Evolutionary conservation across 2,113 vertebrate species (phyloP).

Genomic region (Oxyura jamaicensis): DNA sequence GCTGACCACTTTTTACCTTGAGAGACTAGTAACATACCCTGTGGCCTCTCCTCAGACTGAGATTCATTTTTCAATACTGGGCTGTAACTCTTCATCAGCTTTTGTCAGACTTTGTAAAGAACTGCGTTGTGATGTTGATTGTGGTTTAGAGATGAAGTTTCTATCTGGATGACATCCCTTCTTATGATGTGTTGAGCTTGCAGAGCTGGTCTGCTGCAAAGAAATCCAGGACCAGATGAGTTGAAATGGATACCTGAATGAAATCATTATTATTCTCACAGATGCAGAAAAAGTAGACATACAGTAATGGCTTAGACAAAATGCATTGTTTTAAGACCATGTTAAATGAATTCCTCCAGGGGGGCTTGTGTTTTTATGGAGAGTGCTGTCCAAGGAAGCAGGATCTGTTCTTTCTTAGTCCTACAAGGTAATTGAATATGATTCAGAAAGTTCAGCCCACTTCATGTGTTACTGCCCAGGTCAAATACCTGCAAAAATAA

Average conservation of each 20-base stretch:
- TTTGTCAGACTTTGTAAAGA: background rate
- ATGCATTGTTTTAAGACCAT: constrained; percentile 43
- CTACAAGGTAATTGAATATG: background rate
- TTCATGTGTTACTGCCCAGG: background rate
- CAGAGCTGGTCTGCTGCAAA: background rate
- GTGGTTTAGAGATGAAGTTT: constrained; percentile 14
- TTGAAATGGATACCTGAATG: constrained; percentile 44
- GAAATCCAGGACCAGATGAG: constrained; percentile 10
- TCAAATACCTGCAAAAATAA: constrained; percentile 39
- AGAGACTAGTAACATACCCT: background rate
- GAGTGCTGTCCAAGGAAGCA: constrained; percentile 6
- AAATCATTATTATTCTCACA: constrained; percentile 42
- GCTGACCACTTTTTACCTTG: background rate
- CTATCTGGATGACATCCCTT: background rate
- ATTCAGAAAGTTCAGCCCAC: constrained; percentile 4
- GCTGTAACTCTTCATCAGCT: background rate
- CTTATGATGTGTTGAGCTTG: background rate
- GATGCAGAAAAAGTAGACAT: constrained; percentile 13
- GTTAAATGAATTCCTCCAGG: constrained; percentile 33
- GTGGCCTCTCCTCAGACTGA: background rate
- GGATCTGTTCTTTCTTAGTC: constrained; percentile 26
- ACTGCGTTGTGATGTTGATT: background rate
- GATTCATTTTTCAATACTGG: background rate
- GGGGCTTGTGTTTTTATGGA: constrained; percentile 3
- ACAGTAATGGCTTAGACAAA: constrained; percentile 30